Evolutionary conservation across 2,113 vertebrate species (phyloP), one percentile per base, ranked within the genome.

Genomic region (Nothocercus nigrocapillus): DNA sequence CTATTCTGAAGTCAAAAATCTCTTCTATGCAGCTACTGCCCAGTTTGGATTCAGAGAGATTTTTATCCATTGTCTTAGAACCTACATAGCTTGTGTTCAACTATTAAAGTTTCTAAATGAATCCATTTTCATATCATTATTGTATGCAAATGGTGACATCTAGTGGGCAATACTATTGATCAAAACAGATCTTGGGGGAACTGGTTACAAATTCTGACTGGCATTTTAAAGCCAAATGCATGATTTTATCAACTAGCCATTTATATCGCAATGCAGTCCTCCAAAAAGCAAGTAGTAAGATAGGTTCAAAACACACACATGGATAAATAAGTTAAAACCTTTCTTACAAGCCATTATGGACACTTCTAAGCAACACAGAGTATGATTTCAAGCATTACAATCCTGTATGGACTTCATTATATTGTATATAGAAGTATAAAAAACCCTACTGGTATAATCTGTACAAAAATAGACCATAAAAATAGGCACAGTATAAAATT

Each of bases 61-160:
- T 89, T 83, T 84, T 10, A 72, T 32, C 42, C 5, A 24, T 12
- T 61, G 27, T n/a, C 45, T 77, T 77, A 20, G 27, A 75, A 59
- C 45, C 67, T 51, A 20, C 12, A 5, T 59, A 45, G 53, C 17
- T 82, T 74, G 5, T 61, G 19, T 67, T 61, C 56, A 38, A 20
- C 11, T 8, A 5, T 34, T 42, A 63, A 36, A 21, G 19, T 49
- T 83, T 72, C 24, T n/a, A 32, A 74, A 64, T 27, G 20, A 15
- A 24, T 51, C 34, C 32, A 13, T 36, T 13, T 74, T 88, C 21
- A 0, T 69, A 9, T 7, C 40, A 42, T 25, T 59, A 59, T 89
- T 51, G 2, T 28, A 42, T 94, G 85, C 87, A 63, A 87, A 83
- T 53, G 25, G 5, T 63, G 97, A 96, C 97, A 97, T 91, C 98